A percentile compares a stretch with the other conserved stretches of the same genome.
Conservation (phyloP, 2,888 invertebrate species). For the Ceramica pisi region DNA sequence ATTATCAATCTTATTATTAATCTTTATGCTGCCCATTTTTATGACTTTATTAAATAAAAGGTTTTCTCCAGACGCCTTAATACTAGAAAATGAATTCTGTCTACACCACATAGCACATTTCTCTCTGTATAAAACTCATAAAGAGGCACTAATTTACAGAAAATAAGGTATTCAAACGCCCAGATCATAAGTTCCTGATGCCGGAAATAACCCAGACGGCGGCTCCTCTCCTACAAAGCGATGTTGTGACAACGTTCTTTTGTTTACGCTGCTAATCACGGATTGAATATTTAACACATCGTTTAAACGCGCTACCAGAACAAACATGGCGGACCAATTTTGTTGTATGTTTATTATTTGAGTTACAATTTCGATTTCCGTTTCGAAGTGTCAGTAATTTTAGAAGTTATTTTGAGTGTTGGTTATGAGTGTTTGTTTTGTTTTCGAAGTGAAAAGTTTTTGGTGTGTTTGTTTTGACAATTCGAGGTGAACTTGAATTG, state of each 20-base stretch:
- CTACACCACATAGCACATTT: not conserved
- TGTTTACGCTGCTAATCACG: slow-evolving; percentile 62
- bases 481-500: slow-evolving; percentile 35
- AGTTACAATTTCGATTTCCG: slow-evolving; percentile 55
- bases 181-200: slow-evolving; percentile 57
- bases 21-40: too few relatives aligned
- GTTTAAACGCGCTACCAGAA: slow-evolving; percentile 42
- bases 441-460: slow-evolving; percentile 36
- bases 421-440: slow-evolving; percentile 42
- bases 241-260: slow-evolving; percentile 53
- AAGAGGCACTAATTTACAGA: slow-evolving; percentile 29
- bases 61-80: not conserved
- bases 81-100: not conserved
- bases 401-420: slow-evolving; percentile 48
- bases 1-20: too few relatives aligned
- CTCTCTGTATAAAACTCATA: slow-evolving; percentile 14
- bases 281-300: slow-evolving; percentile 60
- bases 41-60: too few relatives aligned
- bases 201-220: slow-evolving; percentile 66
- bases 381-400: slow-evolving; percentile 51
- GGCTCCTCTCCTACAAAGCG: slow-evolving; percentile 40
- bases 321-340: slow-evolving; percentile 48
- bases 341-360: slow-evolving; percentile 49
- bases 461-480: slow-evolving; percentile 34
- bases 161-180: slow-evolving; percentile 46